Conservation (phyloP, 2,888 invertebrate species). For the Parthenolecanium corni region DNA sequence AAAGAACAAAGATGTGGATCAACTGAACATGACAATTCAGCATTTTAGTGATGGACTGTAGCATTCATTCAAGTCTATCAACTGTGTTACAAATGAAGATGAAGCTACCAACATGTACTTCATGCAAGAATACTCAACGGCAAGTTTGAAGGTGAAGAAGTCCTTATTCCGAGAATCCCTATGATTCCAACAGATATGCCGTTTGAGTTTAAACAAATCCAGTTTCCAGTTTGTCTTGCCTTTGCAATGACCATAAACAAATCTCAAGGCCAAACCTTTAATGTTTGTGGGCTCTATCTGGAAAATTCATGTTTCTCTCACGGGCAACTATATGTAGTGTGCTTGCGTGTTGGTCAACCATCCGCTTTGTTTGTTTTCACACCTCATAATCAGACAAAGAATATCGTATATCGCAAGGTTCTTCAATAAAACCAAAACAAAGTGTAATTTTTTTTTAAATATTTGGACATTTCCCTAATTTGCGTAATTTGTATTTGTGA, state of each 20-base stretch:
- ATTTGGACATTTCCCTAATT: too few relatives aligned
- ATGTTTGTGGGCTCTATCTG: slow-evolving; percentile 36
- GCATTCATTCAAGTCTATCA: slow-evolving; percentile 4
- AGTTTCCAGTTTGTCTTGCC: slow-evolving; percentile 36
- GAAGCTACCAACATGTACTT: slow-evolving; percentile 6
- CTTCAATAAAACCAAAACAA: too few relatives aligned
- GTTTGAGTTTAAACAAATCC: slow-evolving; percentile 34
- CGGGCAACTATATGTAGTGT: not conserved
- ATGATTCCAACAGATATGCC: slow-evolving; percentile 36
- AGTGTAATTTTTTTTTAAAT: too few relatives aligned
- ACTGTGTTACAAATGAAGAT: not conserved
- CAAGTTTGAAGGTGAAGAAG: slow-evolving; percentile 33
- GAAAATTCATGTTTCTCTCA: slow-evolving; percentile 32
- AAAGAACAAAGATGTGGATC: slow-evolving; percentile 18
- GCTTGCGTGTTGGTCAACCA: not conserved
- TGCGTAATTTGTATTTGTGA: too few relatives aligned
- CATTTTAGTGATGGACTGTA: not conserved
- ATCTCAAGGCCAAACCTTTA: slow-evolving; percentile 37
- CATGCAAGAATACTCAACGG: slow-evolving; percentile 18
- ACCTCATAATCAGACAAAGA: too few relatives aligned
- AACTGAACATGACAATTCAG: slow-evolving; percentile 15
- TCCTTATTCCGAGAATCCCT: slow-evolving; percentile 36
- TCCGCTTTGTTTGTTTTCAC: too few relatives aligned
- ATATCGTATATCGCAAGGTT: too few relatives aligned
- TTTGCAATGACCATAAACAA: slow-evolving; percentile 38